Percentiles rank a stretch among this genome's conserved stretches.
phyloP scores from a whole-genome alignment of 2,113 vertebrate species.

The Carlito syrichta region DNA sequence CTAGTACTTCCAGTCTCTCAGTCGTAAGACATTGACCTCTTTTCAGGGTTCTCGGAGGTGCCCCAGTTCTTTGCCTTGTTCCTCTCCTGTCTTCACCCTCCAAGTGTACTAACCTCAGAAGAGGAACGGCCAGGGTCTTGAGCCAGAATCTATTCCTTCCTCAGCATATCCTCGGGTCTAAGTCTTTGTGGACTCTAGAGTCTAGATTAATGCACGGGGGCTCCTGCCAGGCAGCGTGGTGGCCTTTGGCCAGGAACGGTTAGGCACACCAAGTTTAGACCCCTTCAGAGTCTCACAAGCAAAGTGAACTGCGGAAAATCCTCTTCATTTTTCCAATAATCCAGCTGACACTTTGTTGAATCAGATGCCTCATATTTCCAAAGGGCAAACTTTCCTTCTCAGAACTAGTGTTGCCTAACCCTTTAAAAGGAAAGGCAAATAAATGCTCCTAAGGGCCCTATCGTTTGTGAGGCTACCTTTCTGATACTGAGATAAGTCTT shows the following conservation, averaged over 20 bases:
- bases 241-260: not conserved
- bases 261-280: not conserved
- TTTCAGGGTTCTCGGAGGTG: not conserved
- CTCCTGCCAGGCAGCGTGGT: no score
- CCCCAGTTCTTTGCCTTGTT: not conserved
- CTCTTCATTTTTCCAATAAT: not conserved
- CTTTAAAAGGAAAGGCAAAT: not conserved
- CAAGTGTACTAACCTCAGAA: not conserved
- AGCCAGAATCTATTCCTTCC: not conserved
- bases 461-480: not conserved
- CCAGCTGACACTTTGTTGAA: not conserved
- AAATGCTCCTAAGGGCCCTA: not conserved
- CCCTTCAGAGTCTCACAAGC: not conserved
- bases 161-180: not conserved
- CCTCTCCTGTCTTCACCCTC: not conserved
- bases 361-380: not conserved
- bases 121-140: not conserved
- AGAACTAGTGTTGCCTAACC: not conserved
- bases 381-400: not conserved
- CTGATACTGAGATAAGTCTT: not conserved
- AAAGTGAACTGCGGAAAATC: not conserved
- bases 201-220: not conserved
- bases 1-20: not conserved
- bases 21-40: not conserved
- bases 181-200: slow-evolving; percentile 21